Evolutionary conservation across 2,888 invertebrate species (phyloP).

Genomic region (Callimorpha dominula): DNA sequence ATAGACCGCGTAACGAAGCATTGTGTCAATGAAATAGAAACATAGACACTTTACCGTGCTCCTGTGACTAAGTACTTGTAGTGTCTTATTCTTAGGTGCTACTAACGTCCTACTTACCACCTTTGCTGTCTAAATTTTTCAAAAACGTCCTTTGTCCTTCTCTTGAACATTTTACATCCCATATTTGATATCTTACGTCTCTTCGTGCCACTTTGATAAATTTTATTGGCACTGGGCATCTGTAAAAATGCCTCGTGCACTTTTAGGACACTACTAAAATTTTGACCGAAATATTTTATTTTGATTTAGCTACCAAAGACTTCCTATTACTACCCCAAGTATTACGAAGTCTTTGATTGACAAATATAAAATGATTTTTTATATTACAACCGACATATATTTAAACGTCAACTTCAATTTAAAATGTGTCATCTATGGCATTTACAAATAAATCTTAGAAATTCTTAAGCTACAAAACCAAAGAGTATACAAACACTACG

Average conservation of each 20-base stretch:
- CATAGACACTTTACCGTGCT: no score
- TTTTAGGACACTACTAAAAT: slow-evolving; percentile 32
- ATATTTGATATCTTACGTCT: slow-evolving; percentile 74
- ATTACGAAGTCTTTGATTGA: slow-evolving; percentile 18
- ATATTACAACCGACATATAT: not conserved
- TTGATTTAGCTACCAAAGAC: slow-evolving; percentile 23
- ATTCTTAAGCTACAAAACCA: not conserved
- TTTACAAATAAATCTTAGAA: not conserved
- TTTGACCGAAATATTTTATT: slow-evolving; percentile 42
- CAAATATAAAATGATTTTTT: slow-evolving; percentile 9
- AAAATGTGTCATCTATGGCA: slow-evolving; percentile 2
- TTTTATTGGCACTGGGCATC: slow-evolving; percentile 11
- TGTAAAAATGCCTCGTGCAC: slow-evolving; percentile 20
- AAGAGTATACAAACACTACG: no score
- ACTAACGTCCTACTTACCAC: slow-evolving; percentile 61
- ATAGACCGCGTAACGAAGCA: no score
- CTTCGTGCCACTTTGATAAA: slow-evolving; percentile 77
- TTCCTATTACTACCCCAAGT: slow-evolving; percentile 23
- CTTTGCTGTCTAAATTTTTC: slow-evolving; percentile 75
- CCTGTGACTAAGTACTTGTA: slow-evolving; percentile 25
- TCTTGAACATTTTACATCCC: slow-evolving; percentile 76
- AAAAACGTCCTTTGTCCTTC: slow-evolving; percentile 79
- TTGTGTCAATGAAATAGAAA: no score
- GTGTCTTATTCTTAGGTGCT: no score
- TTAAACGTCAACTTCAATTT: slow-evolving; percentile 9